Evolutionary conservation across 2,888 invertebrate genomes (phyloP).

Genomic region (Ctena decussata): DNA sequence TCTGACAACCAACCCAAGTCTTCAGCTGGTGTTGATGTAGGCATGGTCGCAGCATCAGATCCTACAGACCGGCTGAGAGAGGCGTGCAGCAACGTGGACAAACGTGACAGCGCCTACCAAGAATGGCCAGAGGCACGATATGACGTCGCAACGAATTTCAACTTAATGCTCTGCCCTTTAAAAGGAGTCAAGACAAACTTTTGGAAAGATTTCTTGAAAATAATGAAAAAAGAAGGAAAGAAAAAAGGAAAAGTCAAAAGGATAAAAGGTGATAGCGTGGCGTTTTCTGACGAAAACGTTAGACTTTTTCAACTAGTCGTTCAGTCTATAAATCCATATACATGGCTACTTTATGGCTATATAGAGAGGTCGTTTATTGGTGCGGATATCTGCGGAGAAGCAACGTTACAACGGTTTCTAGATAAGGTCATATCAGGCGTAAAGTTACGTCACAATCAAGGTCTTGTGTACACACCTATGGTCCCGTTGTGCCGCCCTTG

Average conservation of each 20-base stretch:
- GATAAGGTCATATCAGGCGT: not conserved
- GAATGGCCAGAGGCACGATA: not conserved
- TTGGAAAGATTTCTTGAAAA: not conserved
- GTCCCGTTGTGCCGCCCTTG: not conserved
- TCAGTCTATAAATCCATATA: not conserved
- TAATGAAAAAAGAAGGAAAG: not conserved
- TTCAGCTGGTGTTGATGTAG: too few relatives aligned
- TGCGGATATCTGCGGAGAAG: not conserved
- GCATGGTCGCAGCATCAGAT: not conserved
- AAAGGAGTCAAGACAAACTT: not conserved
- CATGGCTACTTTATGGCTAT: not conserved
- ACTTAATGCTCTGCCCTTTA: not conserved
- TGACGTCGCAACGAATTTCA: not conserved
- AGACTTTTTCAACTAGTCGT: not conserved
- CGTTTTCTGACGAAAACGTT: not conserved
- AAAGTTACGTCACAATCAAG: not conserved
- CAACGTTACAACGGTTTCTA: not conserved
- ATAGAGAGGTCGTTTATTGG: not conserved
- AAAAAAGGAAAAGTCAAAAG: not conserved
- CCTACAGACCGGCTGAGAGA: not conserved
- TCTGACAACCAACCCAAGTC: too few relatives aligned
- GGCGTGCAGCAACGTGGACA: not conserved
- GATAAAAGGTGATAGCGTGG: not conserved
- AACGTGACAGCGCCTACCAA: not conserved
- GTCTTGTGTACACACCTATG: not conserved